These are phyloP conservation scores for Columbina picui DNA, from an alignment of 2,113 vertebrate species.

Conservation along the genomic window DNA sequence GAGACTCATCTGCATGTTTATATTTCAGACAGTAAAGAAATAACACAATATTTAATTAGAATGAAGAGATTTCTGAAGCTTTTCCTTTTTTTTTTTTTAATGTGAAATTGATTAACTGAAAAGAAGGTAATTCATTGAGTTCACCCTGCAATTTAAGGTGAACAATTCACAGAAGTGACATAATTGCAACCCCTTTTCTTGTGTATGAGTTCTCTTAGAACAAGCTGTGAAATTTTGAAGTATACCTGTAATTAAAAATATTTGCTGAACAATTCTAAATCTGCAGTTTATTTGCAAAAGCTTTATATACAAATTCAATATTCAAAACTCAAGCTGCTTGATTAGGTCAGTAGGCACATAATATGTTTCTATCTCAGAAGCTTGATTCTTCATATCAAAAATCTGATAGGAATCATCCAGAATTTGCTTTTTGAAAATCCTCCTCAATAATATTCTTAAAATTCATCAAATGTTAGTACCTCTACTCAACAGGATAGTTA, in stretches of 20 bases:
- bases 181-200: neutral
- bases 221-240: neutral
- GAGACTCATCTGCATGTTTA: neutral
- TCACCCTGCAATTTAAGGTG: neutral
- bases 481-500: conserved; percentile 38
- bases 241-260: conserved; percentile 28
- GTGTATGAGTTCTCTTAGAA: neutral
- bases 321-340: conserved; percentile 46
- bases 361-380: neutral
- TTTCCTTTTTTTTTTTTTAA: neutral
- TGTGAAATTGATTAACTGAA: neutral
- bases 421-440: conserved; percentile 52
- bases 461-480: neutral
- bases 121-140: neutral
- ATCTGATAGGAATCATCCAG: neutral
- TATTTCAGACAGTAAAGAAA: conserved; percentile 30
- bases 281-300: conserved; percentile 52
- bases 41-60: neutral
- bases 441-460: conserved; percentile 17
- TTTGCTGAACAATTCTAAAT: conserved; percentile 13
- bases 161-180: neutral
- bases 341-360: conserved; percentile 20
- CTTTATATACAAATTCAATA: conserved; percentile 48
- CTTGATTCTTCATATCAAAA: neutral
- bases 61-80: neutral